Base-by-base conservation (phyloP, 35 echinoderm and acorn worm genomes). In the Ptychodera flava region DNA sequence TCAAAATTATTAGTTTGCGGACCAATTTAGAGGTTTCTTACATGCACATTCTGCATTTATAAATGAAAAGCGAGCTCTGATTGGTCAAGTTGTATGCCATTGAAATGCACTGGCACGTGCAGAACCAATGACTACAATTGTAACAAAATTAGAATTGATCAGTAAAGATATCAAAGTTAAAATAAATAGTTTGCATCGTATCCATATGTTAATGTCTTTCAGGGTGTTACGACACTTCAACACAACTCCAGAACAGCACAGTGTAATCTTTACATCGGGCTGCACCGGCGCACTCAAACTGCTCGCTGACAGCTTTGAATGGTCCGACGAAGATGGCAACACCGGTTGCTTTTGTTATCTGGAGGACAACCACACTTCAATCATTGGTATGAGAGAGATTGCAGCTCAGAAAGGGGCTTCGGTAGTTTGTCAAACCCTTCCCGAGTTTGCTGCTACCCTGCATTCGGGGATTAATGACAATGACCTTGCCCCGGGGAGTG, bases 341-440 rank as follows among this genome's bases (percentile, higher is more conserved):
- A 15, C 31, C 38, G 53, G 76, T 81, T 31, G 80, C 32, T 94
- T 97, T 36, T 90, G 86, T 78, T 97, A 94, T 77, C 85, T 97
- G 29, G 76, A 94, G 29, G 90, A 97, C 86, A 90, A 91, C 36
- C 95, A 97, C 32, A 97, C 95, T 6, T 97, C 95, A 29, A 85
- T 94, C n/a, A 81, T 97, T 29, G 95, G 95, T 15, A 97, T 97
- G 89, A 85, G 95, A 84, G 95, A 97, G 80, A 79, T 92, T 35
- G 95, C 95, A 2, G 77, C 33, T 31, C 28, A 36, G 16, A 89
- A 87, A 35, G 95, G 92, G 31, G 95, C 90, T 38, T 33, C 87
- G 1, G 36, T 90, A 22, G 27, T 38, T 15, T 91, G 89, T 80
- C 33, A 64, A 22, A 64, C 45, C 22, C 22, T 64, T 12, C 6